Base-by-base conservation (phyloP, 2,113 vertebrate genomes). In the Phrynocephalus versicolor region DNA sequence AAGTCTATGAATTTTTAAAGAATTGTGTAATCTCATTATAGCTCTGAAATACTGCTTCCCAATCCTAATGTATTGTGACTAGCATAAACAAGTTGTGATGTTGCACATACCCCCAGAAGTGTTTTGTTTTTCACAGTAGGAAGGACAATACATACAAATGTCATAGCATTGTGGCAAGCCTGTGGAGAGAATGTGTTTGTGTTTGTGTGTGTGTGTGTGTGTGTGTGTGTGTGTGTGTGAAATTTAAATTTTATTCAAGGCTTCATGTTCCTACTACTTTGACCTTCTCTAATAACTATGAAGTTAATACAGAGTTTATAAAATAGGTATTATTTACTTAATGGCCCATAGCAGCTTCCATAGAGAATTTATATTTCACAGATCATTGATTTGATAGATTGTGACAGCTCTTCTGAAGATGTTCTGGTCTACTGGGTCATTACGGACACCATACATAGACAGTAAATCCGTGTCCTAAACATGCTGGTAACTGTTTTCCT, bases 311-410 rank as follows among this genome's bases (percentile, higher is more conserved):
- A 76, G 82, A 91, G 87, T 94, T 95, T 94, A 93, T 93, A 91
- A 93, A 93, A 90, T 90, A 93, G 89, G 85, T 91, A 93, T 93
- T 95, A 95, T 94, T 94, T 94, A 92, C 87, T 84, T 94, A 95
- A 95, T 94, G 89, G 91, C 13, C 91, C 91, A 89, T 92, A 90
- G 88, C 87, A 93, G 81, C 87, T 88, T 92, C 91, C 91, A 92
- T 1, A 84, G 91, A 90, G 85, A 92, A 93, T 94, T 94, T 94
- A 85, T 93, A 93, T 93, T 95, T 94, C 90, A 94, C 89, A 94
- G 91, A 88, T 90, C 85, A 57, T 93, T 93, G 87, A 51, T 84
- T 84, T 94, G 93, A 93, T 93, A 89, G 91, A 94, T 93, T 89
- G 88, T 95, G 94, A 94, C 94, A 93, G 92, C 88, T 92, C 84